phyloP scores from a whole-genome alignment of 2,888 invertebrate genomes.

The Peribatodes rhomboidaria region DNA sequence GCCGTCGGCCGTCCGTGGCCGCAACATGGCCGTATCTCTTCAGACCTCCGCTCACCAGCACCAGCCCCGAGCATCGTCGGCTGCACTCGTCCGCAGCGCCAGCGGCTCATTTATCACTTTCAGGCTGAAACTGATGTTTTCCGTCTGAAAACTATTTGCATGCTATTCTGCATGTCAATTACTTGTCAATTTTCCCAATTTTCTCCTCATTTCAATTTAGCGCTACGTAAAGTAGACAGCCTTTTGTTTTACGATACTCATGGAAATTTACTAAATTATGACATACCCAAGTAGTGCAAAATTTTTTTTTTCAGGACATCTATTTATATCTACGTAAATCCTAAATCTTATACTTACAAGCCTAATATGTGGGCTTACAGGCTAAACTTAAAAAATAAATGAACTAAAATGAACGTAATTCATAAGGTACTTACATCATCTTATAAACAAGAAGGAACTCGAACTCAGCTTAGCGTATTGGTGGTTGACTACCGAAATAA shows the following conservation, averaged over 20 bases:
- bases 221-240: background rate
- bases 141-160: background rate
- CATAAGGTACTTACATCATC: too few relatives aligned
- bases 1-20: slow-evolving; percentile 72
- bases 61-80: slow-evolving; percentile 58
- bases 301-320: background rate
- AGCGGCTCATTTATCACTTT: background rate
- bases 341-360: too few relatives aligned
- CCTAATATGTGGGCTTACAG: too few relatives aligned
- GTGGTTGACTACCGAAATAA: too few relatives aligned
- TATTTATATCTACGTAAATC: too few relatives aligned
- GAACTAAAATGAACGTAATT: too few relatives aligned
- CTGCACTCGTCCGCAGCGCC: slow-evolving; percentile 1
- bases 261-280: background rate
- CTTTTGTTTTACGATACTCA: background rate
- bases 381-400: too few relatives aligned
- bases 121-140: background rate
- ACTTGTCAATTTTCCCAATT: background rate
- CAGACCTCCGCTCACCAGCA: slow-evolving; percentile 68
- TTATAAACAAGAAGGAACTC: too few relatives aligned
- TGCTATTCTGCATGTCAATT: too few relatives aligned
- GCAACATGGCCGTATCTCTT: slow-evolving; percentile 82
- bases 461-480: too few relatives aligned
- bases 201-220: background rate
- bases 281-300: background rate